Conservation (phyloP, 2,888 invertebrate genomes). For the Clunio marinus region DNA sequence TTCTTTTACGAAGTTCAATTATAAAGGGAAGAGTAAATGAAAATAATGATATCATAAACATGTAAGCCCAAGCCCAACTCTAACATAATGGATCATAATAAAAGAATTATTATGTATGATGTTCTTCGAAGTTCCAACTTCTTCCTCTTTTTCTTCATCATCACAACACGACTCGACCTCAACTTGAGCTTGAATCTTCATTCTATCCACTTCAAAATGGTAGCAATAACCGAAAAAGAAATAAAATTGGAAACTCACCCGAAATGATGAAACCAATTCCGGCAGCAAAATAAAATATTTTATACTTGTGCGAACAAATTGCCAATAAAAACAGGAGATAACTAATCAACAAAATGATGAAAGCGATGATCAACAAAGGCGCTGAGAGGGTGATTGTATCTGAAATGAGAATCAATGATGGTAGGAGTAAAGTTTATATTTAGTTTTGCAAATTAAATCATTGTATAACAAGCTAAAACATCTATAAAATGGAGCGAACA, state of each 20-base stretch:
- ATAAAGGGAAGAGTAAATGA: background rate
- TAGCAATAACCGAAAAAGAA: background rate
- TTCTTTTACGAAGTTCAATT: background rate
- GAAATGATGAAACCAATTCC: slow-evolving; percentile 86
- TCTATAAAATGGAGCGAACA: too few relatives aligned
- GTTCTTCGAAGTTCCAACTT: background rate
- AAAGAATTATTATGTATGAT: background rate
- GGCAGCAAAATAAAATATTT: slow-evolving; percentile 77
- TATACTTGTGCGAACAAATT: slow-evolving; percentile 69
- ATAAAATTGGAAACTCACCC: slow-evolving; percentile 57
- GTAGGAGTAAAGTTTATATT: background rate
- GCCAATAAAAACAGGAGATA: slow-evolving; percentile 78
- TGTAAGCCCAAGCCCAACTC: background rate
- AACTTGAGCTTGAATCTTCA: too few relatives aligned
- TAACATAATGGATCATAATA: slow-evolving; percentile 1
- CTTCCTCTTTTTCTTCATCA: background rate
- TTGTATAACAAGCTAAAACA: background rate
- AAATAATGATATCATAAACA: background rate
- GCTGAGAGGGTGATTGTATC: slow-evolving; percentile 85
- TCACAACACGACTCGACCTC: background rate
- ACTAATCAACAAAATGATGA: slow-evolving; percentile 69
- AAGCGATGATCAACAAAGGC: slow-evolving; percentile 73
- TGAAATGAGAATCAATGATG: slow-evolving; percentile 46
- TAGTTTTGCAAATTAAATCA: background rate
- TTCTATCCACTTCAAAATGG: too few relatives aligned